A percentile compares a stretch with the other conserved stretches of the same genome.
Evolutionary conservation across 2,888 invertebrate species (phyloP).

Genomic region (Blastobasis lacticolella): DNA sequence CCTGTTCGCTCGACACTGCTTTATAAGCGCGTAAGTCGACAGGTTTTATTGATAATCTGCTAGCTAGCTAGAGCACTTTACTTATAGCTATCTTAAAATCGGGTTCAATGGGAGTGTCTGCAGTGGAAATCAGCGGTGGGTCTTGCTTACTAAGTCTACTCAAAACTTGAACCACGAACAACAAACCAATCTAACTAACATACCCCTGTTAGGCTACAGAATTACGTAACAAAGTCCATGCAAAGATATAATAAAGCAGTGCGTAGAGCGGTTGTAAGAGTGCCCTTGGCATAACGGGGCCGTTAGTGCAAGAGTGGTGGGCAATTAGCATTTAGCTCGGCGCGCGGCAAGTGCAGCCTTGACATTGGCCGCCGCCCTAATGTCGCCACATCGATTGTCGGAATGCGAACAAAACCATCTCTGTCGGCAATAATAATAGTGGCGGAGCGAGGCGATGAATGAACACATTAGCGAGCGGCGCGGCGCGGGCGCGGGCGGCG

Average conservation of each 20-base stretch:
- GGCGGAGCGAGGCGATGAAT: slow-evolving; percentile 67
- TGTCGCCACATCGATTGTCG: slow-evolving; percentile 60
- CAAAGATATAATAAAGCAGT: not conserved
- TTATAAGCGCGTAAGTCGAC: no score
- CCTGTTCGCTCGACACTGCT: no score
- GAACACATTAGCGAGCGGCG: slow-evolving; percentile 64
- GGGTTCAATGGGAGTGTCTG: no score
- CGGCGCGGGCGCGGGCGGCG: slow-evolving; percentile 28
- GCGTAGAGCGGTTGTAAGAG: slow-evolving; percentile 1
- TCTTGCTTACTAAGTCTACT: no score
- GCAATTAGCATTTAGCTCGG: slow-evolving; percentile 24
- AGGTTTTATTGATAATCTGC: no score
- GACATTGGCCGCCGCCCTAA: slow-evolving; percentile 65
- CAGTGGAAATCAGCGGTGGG: no score
- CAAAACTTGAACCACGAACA: no score
- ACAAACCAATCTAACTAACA: not conserved
- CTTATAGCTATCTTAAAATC: no score
- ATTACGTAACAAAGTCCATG: not conserved
- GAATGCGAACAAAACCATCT: slow-evolving; percentile 66
- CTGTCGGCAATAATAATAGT: slow-evolving; percentile 59
- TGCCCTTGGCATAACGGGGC: slow-evolving; percentile 35
- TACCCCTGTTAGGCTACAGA: not conserved
- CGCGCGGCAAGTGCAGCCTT: slow-evolving; percentile 67
- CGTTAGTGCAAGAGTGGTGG: slow-evolving; percentile 31
- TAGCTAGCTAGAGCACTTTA: no score